phyloP scores from a whole-genome alignment of 2,797 vertebrate genomes.

The Pseudocheirus occidentalis region DNA sequence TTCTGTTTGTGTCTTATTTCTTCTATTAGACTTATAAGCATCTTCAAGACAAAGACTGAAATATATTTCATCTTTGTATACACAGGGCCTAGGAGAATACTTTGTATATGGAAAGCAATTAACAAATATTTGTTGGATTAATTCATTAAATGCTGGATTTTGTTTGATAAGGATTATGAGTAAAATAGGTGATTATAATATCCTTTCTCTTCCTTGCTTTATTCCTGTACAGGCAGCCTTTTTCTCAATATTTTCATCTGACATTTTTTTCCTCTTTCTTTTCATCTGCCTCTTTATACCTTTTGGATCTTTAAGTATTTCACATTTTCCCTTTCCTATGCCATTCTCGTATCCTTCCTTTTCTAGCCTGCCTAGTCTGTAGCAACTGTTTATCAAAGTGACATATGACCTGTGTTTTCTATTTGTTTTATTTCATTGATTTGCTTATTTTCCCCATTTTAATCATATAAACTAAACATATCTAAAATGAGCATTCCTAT shows the following conservation, averaged over 20 bases:
- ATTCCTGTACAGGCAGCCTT: background rate
- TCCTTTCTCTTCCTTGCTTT: background rate
- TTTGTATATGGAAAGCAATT: background rate
- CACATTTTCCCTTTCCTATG: background rate
- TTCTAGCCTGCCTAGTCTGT: background rate
- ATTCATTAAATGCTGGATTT: background rate
- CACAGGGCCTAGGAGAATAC: background rate
- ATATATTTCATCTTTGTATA: background rate
- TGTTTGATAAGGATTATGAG: background rate
- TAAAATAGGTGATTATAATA: background rate
- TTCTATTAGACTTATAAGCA: background rate
- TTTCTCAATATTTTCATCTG: background rate
- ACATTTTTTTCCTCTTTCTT: background rate
- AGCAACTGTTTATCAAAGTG: background rate
- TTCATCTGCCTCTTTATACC: background rate
- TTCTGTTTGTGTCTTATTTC: background rate
- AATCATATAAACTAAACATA: too few relatives aligned
- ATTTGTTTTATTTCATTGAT: too few relatives aligned
- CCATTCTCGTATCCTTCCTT: background rate
- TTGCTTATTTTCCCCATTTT: too few relatives aligned
- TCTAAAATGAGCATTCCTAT: too few relatives aligned
- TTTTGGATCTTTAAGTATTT: too few relatives aligned
- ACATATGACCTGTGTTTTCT: background rate
- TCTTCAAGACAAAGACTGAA: background rate
- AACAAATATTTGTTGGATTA: background rate